These are phyloP conservation scores for Meta bourneti DNA, from an alignment of 2,888 invertebrate genomes.

Conservation along the genomic window DNA sequence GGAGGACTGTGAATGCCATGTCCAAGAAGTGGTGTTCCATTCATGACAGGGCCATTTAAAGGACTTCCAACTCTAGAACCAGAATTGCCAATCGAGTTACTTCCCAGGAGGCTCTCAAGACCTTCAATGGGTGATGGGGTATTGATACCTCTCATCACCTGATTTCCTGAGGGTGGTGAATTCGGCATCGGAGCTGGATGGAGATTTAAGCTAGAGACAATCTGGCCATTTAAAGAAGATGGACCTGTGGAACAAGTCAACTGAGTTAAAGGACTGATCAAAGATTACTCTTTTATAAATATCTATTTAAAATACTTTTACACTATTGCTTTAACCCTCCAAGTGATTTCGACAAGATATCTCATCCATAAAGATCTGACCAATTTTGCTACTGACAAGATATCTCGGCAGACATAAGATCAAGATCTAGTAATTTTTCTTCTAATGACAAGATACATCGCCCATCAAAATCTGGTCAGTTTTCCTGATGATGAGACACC, in stretches of 20 bases:
- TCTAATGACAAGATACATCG: too few species aligned
- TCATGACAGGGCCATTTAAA: constrained; percentile 71
- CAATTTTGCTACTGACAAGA: too few species aligned
- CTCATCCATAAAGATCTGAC: too few species aligned
- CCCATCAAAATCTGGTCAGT: too few species aligned
- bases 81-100: constrained; percentile 56
- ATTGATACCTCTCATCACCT: constrained; percentile 56
- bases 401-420: too few species aligned
- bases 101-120: constrained; percentile 56
- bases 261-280: neutral
- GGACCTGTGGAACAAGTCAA: constrained; percentile 78
- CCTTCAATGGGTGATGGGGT: constrained; percentile 76
- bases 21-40: constrained; percentile 61
- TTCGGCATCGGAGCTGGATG: constrained; percentile 77
- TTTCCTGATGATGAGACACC: too few species aligned
- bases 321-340: neutral
- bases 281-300: neutral
- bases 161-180: constrained; percentile 76
- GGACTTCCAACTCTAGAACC: constrained; percentile 68
- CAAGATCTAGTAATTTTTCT: too few species aligned
- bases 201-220: constrained; percentile 79
- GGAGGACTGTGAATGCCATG: constrained; percentile 55
- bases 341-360: too few species aligned
- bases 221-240: constrained; percentile 80
- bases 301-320: neutral